These are phyloP conservation scores for Platichthys stellatus DNA, from an alignment of 2,113 vertebrate species.

Conservation along the genomic window DNA sequence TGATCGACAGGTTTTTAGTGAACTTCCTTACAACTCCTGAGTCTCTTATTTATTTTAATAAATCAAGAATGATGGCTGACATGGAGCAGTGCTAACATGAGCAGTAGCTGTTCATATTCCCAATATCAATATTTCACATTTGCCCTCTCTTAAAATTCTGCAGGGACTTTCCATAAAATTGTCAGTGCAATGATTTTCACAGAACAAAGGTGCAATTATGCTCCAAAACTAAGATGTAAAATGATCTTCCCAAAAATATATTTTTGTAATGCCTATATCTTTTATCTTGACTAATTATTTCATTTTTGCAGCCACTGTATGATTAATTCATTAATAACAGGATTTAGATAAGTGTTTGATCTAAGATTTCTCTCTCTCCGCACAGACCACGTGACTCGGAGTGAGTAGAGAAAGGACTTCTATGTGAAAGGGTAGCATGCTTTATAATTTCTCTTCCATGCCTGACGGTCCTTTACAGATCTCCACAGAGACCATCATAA, in stretches of 20 bases:
- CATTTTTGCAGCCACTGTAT: not conserved
- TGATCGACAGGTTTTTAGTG: not conserved
- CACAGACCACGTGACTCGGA: too few relatives aligned
- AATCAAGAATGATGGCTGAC: slow-evolving; percentile 9
- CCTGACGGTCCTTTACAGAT: not conserved
- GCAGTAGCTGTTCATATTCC: not conserved
- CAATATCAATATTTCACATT: not conserved
- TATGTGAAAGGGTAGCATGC: not conserved
- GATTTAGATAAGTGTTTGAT: not conserved
- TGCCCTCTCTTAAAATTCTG: not conserved
- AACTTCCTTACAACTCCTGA: not conserved
- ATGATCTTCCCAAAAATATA: not conserved
- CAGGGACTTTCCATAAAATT: not conserved
- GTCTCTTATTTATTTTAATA: slow-evolving; percentile 9
- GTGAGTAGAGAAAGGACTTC: not conserved
- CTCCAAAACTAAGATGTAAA: not conserved
- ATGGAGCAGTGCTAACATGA: not conserved
- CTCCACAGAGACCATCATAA: not conserved
- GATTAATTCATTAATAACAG: not conserved
- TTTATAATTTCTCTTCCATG: not conserved
- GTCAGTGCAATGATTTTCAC: too few relatives aligned
- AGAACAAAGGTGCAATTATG: too few relatives aligned
- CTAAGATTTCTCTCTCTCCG: not conserved
- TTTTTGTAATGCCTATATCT: not conserved
- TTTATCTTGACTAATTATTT: not conserved